phyloP scores from a whole-genome alignment of 2,113 vertebrate species.

The Macroglossus sobrinus region DNA sequence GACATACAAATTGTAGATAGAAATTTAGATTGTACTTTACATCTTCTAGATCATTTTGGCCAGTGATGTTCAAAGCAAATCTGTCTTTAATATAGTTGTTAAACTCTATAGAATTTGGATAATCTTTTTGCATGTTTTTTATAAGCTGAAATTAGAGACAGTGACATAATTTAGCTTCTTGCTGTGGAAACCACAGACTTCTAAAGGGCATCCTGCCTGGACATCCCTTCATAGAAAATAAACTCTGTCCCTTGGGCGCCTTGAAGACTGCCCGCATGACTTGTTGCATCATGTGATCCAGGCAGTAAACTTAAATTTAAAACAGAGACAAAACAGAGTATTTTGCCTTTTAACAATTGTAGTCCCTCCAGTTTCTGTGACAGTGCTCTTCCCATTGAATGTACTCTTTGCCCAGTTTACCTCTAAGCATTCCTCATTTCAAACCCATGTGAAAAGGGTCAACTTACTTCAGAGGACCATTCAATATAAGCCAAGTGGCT shows the following conservation, averaged over 20 bases:
- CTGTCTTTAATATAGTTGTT: slow-evolving; percentile 66
- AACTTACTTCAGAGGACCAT: neutral
- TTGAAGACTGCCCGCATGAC: slow-evolving; percentile 6
- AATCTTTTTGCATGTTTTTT: slow-evolving; percentile 57
- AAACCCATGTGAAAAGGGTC: neutral
- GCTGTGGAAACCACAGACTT: slow-evolving; percentile 64
- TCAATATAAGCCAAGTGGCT: neutral
- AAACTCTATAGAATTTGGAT: slow-evolving; percentile 47
- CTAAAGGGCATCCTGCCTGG: slow-evolving; percentile 58
- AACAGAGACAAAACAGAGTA: slow-evolving; percentile 38
- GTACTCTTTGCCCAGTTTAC: neutral
- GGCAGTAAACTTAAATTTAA: slow-evolving; percentile 64
- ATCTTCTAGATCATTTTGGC: slow-evolving; percentile 30
- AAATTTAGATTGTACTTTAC: neutral
- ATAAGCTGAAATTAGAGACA: slow-evolving; percentile 57
- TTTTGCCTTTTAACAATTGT: neutral
- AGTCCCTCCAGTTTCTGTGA: slow-evolving; percentile 12
- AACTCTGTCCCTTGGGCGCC: slow-evolving; percentile 30
- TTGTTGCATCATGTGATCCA: slow-evolving; percentile 38
- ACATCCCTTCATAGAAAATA: slow-evolving; percentile 49
- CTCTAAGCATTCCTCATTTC: neutral
- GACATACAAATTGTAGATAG: neutral
- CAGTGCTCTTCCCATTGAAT: neutral
- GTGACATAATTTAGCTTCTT: slow-evolving; percentile 60
- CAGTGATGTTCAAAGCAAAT: slow-evolving; percentile 46